Conservation (phyloP, 1,140 invertebrate genomes). For the Listronotus bonariensis region DNA sequence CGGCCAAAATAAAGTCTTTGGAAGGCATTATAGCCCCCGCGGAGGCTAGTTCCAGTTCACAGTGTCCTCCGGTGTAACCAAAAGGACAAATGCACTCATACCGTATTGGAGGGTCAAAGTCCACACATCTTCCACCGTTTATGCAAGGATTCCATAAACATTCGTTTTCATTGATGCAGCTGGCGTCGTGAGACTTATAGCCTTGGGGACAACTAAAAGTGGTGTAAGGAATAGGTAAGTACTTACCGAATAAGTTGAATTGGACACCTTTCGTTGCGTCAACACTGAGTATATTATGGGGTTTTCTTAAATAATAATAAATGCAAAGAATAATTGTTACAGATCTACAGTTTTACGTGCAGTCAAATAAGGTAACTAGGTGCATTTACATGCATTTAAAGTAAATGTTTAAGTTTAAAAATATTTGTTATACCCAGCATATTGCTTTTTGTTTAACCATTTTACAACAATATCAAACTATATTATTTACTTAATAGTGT, state of each 20-base stretch:
- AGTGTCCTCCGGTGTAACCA: slow-evolving; percentile 78
- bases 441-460: too few relatives aligned
- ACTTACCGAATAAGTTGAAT: slow-evolving; percentile 17
- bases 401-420: too few relatives aligned
- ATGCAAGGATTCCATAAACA: slow-evolving; percentile 71
- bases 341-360: too few relatives aligned
- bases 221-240: background rate
- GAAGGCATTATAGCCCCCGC: slow-evolving; percentile 78
- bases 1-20: slow-evolving; percentile 81
- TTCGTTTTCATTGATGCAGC: slow-evolving; percentile 78
- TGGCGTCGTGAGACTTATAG: slow-evolving; percentile 64
- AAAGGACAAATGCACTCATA: slow-evolving; percentile 77
- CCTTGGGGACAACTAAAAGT: slow-evolving; percentile 72
- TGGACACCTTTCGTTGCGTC: slow-evolving; percentile 7
- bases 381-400: too few relatives aligned
- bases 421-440: too few relatives aligned
- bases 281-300: slow-evolving; percentile 37
- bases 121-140: slow-evolving; percentile 74
- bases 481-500: too few relatives aligned
- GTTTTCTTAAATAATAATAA: background rate
- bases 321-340: too few relatives aligned
- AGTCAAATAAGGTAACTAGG: too few relatives aligned
- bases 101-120: slow-evolving; percentile 69
- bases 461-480: too few relatives aligned
- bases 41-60: slow-evolving; percentile 73